Evolutionary conservation across 2,797 vertebrate genomes (phyloP).

Genomic region (Hippopotamyrus pictus): DNA sequence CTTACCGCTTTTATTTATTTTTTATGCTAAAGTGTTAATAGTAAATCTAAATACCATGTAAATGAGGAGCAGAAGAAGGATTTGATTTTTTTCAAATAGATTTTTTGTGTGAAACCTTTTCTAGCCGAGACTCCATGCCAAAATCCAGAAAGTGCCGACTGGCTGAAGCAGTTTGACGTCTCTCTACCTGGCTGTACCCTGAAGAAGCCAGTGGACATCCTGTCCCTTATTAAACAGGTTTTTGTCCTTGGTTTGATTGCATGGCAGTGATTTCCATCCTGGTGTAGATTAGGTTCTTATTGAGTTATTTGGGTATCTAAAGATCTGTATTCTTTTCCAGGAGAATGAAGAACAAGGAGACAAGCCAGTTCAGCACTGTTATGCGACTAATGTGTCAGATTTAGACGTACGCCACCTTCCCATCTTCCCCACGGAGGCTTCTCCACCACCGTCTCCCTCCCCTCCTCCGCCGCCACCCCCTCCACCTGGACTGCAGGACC

Average conservation of each 20-base stretch:
- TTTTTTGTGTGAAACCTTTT: conserved; percentile 49
- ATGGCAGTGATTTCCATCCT: not conserved
- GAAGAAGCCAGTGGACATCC: conserved; percentile 91
- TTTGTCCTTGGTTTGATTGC: conserved; percentile 12
- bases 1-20: not conserved
- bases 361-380: conserved; percentile 79
- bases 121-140: conserved; percentile 39
- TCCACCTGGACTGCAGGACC: conserved; percentile 23
- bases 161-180: conserved; percentile 92
- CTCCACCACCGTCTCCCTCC: conserved; percentile 81
- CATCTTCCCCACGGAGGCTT: conserved; percentile 78
- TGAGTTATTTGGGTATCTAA: not conserved
- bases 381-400: conserved; percentile 89
- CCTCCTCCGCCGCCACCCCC: conserved; percentile 45
- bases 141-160: conserved; percentile 70
- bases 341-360: conserved; percentile 77
- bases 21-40: not conserved
- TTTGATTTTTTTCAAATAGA: conserved; percentile 42
- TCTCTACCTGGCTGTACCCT: conserved; percentile 90
- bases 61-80: not conserved
- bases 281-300: not conserved
- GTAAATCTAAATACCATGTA: not conserved
- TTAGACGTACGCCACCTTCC: conserved; percentile 92
- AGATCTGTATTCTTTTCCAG: conserved; percentile 5
- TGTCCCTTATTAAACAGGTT: conserved; percentile 89